Conservation (phyloP, 2,113 vertebrate genomes). For the Oreamnos americanus region DNA sequence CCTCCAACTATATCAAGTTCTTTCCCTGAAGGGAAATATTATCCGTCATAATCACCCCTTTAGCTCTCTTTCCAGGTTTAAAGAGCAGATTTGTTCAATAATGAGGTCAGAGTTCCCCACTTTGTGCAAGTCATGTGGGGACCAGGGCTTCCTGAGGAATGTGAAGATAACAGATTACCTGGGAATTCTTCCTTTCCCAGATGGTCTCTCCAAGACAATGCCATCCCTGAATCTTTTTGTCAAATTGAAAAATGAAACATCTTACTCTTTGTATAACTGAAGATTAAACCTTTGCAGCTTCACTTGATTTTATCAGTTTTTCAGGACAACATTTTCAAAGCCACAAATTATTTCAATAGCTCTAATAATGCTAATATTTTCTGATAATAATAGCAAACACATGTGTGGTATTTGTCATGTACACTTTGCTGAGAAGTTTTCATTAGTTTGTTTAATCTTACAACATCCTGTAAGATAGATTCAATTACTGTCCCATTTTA, state of each 20-base stretch:
- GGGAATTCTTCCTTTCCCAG: not conserved
- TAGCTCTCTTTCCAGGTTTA: not conserved
- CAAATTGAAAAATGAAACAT: not conserved
- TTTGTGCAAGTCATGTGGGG: not conserved
- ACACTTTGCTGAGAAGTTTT: not conserved
- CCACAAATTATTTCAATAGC: not conserved
- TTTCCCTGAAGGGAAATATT: not conserved
- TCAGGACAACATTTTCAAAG: conserved; percentile 14
- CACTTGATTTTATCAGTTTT: not conserved
- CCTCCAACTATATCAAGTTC: not conserved
- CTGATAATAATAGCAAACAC: not conserved
- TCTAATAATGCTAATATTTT: not conserved
- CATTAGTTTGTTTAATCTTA: not conserved
- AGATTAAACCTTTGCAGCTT: not conserved
- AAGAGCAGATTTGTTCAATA: not conserved
- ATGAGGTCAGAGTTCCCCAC: not conserved
- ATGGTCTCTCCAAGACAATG: not conserved
- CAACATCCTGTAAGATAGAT: not conserved
- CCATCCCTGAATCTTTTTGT: not conserved
- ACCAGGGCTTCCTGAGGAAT: not conserved
- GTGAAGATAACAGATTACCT: not conserved
- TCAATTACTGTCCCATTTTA: not conserved
- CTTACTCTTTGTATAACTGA: not conserved
- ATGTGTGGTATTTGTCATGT: not conserved
- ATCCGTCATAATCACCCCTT: not conserved